These are phyloP conservation scores for Cyphomyrus plagiostoma DNA, from an alignment of 2,113 vertebrate genomes.

Conservation along the genomic window DNA sequence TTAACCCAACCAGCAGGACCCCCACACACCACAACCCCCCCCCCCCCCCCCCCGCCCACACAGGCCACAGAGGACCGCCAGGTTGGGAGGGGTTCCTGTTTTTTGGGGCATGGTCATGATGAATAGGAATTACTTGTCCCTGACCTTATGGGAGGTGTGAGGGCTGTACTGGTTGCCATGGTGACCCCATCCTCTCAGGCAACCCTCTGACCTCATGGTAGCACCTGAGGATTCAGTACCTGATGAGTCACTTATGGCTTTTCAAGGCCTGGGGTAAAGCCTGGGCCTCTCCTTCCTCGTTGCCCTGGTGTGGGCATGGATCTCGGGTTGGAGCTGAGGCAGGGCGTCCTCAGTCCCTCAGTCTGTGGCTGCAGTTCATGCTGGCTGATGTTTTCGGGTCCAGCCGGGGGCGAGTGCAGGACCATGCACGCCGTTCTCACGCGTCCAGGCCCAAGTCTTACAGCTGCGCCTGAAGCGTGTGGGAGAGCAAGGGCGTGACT, in stretches of 20 bases:
- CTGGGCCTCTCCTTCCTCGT: not conserved
- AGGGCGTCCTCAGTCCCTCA: not conserved
- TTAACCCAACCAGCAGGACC: constrained; percentile 81
- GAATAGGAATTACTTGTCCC: not conserved
- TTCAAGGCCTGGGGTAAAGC: not conserved
- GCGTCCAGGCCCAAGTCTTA: not conserved
- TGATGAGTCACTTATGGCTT: not conserved
- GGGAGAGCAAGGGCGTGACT: not conserved
- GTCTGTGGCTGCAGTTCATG: not conserved
- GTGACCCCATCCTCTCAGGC: not conserved
- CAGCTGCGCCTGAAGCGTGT: not conserved
- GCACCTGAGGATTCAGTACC: not conserved
- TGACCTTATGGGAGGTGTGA: not conserved
- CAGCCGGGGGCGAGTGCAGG: not conserved
- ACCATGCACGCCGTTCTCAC: not conserved
- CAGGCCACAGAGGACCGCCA: constrained; percentile 76
- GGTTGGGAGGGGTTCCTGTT: not conserved
- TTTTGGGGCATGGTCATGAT: not conserved
- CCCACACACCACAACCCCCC: constrained; percentile 50
- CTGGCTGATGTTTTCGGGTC: not conserved
- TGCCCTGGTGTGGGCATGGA: not conserved
- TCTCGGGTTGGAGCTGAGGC: not conserved
- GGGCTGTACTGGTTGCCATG: not conserved
- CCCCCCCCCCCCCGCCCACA: constrained; percentile 65
- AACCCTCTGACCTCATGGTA: not conserved